Evolutionary conservation across 2,113 vertebrate genomes (phyloP).

Genomic region (Platycercus adscitus): DNA sequence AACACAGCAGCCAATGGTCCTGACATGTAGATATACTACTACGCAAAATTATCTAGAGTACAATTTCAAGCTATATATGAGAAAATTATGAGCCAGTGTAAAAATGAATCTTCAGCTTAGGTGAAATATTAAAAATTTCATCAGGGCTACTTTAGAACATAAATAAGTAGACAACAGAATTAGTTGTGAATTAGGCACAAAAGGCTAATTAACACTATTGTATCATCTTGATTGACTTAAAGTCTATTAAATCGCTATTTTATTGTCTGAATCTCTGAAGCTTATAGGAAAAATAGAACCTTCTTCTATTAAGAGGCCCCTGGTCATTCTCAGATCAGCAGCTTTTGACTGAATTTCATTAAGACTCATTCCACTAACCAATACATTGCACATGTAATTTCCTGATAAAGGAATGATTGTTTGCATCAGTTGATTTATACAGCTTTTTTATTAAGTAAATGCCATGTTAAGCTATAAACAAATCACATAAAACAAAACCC

Average conservation of each 20-base stretch:
- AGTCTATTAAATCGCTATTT: conserved; percentile 76
- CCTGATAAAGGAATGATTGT: conserved; percentile 52
- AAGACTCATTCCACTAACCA: conserved; percentile 43
- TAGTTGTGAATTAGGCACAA: conserved; percentile 72
- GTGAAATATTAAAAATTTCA: conserved; percentile 75
- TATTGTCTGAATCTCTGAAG: conserved; percentile 67
- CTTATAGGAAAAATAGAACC: conserved; percentile 57
- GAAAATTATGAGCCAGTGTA: conserved; percentile 74
- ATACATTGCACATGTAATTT: conserved; percentile 53
- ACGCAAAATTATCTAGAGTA: conserved; percentile 73
- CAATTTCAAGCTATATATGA: conserved; percentile 74
- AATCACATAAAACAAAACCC: conserved; percentile 1
- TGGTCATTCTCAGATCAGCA: conserved; percentile 25
- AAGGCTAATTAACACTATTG: conserved; percentile 78
- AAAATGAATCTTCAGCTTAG: conserved; percentile 65
- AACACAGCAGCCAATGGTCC: conserved; percentile 80
- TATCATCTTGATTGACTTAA: conserved; percentile 73
- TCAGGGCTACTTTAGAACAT: conserved; percentile 73
- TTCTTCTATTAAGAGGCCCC: conserved; percentile 51
- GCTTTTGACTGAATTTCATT: conserved; percentile 60
- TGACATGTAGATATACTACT: conserved; percentile 82
- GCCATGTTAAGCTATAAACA: conserved; percentile 47
- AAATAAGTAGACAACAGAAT: conserved; percentile 78
- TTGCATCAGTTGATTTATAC: conserved; percentile 40
- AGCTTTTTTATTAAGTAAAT: conserved; percentile 55